These are phyloP conservation scores for Drosophila mayri DNA, from an alignment of 1,140 invertebrate genomes.

Conservation along the genomic window DNA sequence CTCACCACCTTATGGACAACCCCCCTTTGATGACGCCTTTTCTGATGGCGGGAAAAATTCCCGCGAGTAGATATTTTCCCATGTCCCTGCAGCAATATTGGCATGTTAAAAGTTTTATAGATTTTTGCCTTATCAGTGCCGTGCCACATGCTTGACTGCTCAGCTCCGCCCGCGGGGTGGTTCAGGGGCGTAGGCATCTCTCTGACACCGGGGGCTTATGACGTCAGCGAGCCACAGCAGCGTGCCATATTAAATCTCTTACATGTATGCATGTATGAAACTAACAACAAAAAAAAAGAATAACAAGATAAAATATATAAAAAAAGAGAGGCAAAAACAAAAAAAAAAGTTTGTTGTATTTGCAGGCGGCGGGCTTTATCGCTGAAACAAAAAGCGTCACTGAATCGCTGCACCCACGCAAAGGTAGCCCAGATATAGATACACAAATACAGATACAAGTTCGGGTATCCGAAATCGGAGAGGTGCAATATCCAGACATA, in stretches of 20 bases:
- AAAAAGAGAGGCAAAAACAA: neutral
- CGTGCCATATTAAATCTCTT: conserved; percentile 69
- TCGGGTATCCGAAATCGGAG: conserved; percentile 43
- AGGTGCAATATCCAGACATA: conserved; percentile 32
- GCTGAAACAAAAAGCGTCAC: conserved; percentile 62
- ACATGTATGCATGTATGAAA: conserved; percentile 32
- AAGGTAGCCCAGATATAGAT: conserved; percentile 25
- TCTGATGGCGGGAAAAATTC: conserved; percentile 9
- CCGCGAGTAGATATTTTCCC: conserved; percentile 14
- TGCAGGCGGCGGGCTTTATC: conserved; percentile 56
- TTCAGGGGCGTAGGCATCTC: conserved; percentile 16
- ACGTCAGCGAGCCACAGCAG: conserved; percentile 62
- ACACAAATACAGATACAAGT: conserved; percentile 29
- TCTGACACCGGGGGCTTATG: conserved; percentile 43
- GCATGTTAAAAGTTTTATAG: conserved; percentile 56
- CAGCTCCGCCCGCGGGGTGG: neutral
- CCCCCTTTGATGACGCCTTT: neutral
- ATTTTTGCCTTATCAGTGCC: conserved; percentile 61
- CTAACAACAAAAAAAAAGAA: conserved; percentile 29
- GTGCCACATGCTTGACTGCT: conserved; percentile 37
- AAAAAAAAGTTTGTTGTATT: conserved; percentile 38
- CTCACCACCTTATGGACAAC: neutral
- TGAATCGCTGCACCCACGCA: conserved; percentile 64
- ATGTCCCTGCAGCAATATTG: conserved; percentile 31
- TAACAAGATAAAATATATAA: conserved; percentile 50